Evolutionary conservation across 2,888 invertebrate genomes (phyloP).

Genomic region (Cryptus viduatorius): DNA sequence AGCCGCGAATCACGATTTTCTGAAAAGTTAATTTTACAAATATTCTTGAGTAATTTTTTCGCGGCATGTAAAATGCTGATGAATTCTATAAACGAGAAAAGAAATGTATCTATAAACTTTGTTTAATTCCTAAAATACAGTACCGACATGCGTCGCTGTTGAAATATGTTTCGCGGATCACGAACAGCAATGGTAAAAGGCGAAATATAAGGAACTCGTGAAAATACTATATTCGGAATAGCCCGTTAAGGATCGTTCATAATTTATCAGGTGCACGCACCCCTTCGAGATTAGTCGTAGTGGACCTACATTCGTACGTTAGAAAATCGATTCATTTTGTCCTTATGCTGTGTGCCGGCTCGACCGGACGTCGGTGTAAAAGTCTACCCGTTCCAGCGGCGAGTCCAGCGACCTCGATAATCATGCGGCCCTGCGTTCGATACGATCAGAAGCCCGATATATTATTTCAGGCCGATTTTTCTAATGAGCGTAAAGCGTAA

Average conservation of each 20-base stretch:
- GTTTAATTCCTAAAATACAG: no score
- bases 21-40: no score
- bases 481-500: background rate
- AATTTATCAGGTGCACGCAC: constrained; percentile 61
- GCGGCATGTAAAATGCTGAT: no score
- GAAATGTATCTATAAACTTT: no score
- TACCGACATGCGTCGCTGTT: background rate
- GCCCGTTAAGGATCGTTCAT: constrained; percentile 59
- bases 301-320: constrained; percentile 61
- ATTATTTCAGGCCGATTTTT: background rate
- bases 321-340: constrained; percentile 70
- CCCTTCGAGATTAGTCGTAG: constrained; percentile 17
- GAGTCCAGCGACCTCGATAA: constrained; percentile 67
- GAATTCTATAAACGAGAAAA: no score
- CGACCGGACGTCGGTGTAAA: constrained; percentile 56
- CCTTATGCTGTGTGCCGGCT: constrained; percentile 47
- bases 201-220: background rate
- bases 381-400: constrained; percentile 44
- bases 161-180: background rate
- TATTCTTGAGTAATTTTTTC: no score
- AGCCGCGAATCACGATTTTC: no score
- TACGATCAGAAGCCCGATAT: constrained; percentile 13
- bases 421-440: constrained; percentile 34
- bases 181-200: background rate
- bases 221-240: constrained; percentile 1